phyloP scores from a whole-genome alignment of 2,888 invertebrate species.

The Xestia c-nigrum region DNA sequence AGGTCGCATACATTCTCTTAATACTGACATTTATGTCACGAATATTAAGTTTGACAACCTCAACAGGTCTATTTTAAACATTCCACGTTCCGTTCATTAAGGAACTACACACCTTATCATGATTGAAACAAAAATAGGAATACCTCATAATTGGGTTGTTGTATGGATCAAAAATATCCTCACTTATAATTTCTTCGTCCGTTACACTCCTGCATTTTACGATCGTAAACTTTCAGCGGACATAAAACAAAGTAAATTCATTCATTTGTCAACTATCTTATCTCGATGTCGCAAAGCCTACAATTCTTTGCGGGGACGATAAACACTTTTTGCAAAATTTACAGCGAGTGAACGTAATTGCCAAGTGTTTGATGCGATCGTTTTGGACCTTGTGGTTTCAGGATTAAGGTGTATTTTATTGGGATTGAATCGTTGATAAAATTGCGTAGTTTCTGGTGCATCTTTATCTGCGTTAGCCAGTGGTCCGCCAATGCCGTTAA shows the following conservation, averaged over 20 bases:
- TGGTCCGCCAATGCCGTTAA: constrained; percentile 85
- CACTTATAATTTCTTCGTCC: constrained; percentile 59
- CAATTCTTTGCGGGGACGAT: constrained; percentile 73
- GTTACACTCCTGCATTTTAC: constrained; percentile 64
- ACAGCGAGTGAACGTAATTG: constrained; percentile 70
- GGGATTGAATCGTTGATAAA: constrained; percentile 47
- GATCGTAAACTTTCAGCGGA: constrained; percentile 71
- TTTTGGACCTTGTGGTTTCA: constrained; percentile 43
- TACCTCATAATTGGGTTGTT: constrained; percentile 50
- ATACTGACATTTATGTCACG: constrained; percentile 59
- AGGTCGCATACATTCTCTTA: constrained; percentile 56
- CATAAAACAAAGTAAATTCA: constrained; percentile 68
- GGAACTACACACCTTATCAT: constrained; percentile 52
- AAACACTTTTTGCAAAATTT: constrained; percentile 72
- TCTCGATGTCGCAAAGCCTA: constrained; percentile 75
- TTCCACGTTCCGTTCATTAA: constrained; percentile 56
- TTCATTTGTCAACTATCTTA: constrained; percentile 75
- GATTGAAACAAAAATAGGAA: constrained; percentile 47
- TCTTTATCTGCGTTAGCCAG: constrained; percentile 86
- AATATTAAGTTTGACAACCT: constrained; percentile 57
- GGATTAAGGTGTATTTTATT: constrained; percentile 64
- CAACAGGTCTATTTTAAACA: constrained; percentile 50
- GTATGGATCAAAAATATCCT: constrained; percentile 51
- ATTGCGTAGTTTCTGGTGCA: constrained; percentile 79
- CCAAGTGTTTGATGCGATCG: constrained; percentile 53